phyloP scores from a whole-genome alignment of 2,797 vertebrate species.

The Helostoma temminkii region DNA sequence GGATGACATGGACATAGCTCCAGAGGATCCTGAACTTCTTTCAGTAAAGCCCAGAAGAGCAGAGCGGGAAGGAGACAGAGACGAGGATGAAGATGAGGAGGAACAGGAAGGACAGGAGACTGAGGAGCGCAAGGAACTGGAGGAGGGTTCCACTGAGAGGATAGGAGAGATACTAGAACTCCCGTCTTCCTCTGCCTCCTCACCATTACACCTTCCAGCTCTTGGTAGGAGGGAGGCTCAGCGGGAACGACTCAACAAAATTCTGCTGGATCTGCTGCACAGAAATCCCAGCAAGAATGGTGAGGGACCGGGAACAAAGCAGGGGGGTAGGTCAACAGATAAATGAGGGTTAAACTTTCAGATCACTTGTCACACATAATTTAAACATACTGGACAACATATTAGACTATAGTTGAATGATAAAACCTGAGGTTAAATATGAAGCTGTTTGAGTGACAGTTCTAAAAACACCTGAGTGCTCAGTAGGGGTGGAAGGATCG shows the following conservation, averaged over 20 bases:
- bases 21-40: constrained; percentile 62
- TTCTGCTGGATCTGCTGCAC: constrained; percentile 92
- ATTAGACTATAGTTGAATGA: constrained; percentile 20
- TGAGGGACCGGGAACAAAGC: constrained; percentile 82
- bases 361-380: constrained; percentile 15
- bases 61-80: constrained; percentile 79
- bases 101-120: constrained; percentile 67
- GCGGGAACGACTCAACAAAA: constrained; percentile 94
- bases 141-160: constrained; percentile 81
- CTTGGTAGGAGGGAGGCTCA: constrained; percentile 89
- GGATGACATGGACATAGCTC: constrained; percentile 64
- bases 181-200: constrained; percentile 74
- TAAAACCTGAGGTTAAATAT: constrained; percentile 13
- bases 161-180: constrained; percentile 81
- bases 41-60: constrained; percentile 74
- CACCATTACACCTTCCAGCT: constrained; percentile 80
- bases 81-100: constrained; percentile 65
- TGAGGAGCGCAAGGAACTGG: constrained; percentile 70
- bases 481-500: too few species aligned
- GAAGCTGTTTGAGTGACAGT: background rate
- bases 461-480: too few species aligned
- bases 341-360: constrained; percentile 33
- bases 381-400: background rate
- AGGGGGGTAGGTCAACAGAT: constrained; percentile 72
- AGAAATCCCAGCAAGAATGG: constrained; percentile 96